Percentiles rank a stretch among this genome's conserved stretches.
Evolutionary conservation across 53 echinoderm and acorn worm genomes (phyloP).

Genomic region (Temnopleurus reevesii): DNA sequence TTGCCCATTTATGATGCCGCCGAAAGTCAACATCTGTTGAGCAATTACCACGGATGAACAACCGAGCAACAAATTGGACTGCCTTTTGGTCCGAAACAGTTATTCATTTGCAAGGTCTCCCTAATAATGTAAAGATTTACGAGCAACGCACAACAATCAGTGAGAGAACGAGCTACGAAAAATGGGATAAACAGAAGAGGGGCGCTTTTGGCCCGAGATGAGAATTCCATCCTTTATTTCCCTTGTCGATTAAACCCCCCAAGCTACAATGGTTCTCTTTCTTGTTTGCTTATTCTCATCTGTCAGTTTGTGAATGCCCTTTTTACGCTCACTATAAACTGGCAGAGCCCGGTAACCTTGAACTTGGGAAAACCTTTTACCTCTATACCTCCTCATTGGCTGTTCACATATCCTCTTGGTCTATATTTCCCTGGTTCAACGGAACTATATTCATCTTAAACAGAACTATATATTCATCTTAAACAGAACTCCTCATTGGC

Average conservation of each 20-base stretch:
- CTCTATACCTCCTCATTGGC: neutral
- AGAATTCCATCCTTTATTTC: conserved; percentile 24
- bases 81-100: neutral
- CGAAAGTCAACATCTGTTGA: neutral
- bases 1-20: neutral
- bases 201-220: conserved; percentile 7
- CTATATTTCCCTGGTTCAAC: too few species aligned
- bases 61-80: conserved; percentile 5
- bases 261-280: neutral
- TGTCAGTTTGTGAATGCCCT: conserved; percentile 2
- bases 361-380: neutral
- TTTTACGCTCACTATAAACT: neutral
- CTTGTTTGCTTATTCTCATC: neutral
- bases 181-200: neutral
- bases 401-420: too few species aligned
- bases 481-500: too few species aligned
- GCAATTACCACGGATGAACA: conserved; percentile 2
- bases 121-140: neutral
- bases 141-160: too few species aligned
- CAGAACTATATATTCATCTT: too few species aligned
- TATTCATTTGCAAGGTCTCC: neutral
- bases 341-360: conserved; percentile 12
- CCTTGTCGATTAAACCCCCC: neutral
- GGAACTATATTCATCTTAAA: too few species aligned
- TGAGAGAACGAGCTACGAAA: too few species aligned